Evolutionary conservation across 2,888 invertebrate species (phyloP), one percentile per base, ranked within the genome.

Genomic region (Melieria picta): DNA sequence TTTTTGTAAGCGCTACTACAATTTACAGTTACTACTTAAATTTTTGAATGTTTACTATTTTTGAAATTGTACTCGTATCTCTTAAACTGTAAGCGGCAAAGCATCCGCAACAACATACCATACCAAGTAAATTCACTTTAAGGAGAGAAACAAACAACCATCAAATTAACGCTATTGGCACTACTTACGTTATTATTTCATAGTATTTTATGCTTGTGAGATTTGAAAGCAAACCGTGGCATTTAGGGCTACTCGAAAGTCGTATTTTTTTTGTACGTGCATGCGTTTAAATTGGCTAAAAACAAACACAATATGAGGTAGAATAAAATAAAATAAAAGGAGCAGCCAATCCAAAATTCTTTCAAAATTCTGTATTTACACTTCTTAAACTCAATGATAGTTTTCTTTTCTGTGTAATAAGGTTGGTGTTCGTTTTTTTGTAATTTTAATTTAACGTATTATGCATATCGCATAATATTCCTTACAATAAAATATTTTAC

Each of bases 401-500:
- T 77, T 75, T 65, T 71, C 65, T 75, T 77, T 72, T 78, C 76
- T 72, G 74, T 79, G 78, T 78, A 77, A 77, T 78, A 77, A 76
- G 76, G 79, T 78, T 79, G 78, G 79, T 79, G 77, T 79, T 76
- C 74, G 77, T 78, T 79, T 77, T 73, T 73, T 77, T 74, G 74
- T 75, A 74, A 69, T 74, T 30, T 77, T 76, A 75, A 75, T 69
- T 72, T 76, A 74, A 73, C 73, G 63, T 77, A 76, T 79, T 78
- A 76, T 77, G 79, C 79, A 76, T 68, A 70, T 75, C 76, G 77
- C 79, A 72, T 79, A 78, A 77, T 79, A 79, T 75, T 77, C 77
- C 76, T 79, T 78, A 79, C 77, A 79, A 78, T 77, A 79, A 30
- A 77, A 76, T 83, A 81, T 81, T 83, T 82, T 83, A 81, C 81